These are phyloP conservation scores for Hafferia zeledoni DNA, from an alignment of 2,797 vertebrate genomes.

Conservation along the genomic window DNA sequence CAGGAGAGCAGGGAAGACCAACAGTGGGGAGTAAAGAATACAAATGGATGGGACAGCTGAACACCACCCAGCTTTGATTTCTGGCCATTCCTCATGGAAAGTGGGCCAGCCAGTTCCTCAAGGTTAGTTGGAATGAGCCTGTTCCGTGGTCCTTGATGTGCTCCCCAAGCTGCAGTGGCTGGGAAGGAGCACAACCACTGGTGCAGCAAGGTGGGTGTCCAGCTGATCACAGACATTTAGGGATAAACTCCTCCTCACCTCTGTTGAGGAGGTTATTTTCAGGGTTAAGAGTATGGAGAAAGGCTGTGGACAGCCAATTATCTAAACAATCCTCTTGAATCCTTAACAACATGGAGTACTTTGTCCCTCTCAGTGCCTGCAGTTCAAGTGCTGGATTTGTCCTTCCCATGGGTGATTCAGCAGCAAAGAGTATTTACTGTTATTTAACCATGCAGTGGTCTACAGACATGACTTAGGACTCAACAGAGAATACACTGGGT, in stretches of 20 bases:
- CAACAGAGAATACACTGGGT: background rate
- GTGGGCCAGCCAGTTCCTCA: background rate
- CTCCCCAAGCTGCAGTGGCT: background rate
- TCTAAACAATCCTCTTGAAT: background rate
- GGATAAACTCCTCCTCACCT: background rate
- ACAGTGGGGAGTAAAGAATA: rapidly evolving
- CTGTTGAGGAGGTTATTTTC: background rate
- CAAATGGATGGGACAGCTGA: background rate
- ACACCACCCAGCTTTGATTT: background rate
- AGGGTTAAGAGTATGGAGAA: background rate
- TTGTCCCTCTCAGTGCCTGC: background rate
- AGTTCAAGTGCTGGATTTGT: background rate
- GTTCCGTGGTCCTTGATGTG: background rate
- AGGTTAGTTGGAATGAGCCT: background rate
- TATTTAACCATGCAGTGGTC: background rate
- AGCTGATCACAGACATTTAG: background rate
- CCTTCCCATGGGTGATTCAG: background rate
- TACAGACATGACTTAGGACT: background rate
- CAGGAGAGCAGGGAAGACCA: background rate
- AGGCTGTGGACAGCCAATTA: background rate
- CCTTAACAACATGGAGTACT: background rate
- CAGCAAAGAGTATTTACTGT: background rate
- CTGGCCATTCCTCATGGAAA: background rate
- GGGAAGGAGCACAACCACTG: background rate
- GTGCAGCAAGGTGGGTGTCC: background rate